A percentile compares a stretch with the other conserved stretches of the same genome.
Conservation (phyloP, 2,113 vertebrate species). For the Notothenia rossii region DNA sequence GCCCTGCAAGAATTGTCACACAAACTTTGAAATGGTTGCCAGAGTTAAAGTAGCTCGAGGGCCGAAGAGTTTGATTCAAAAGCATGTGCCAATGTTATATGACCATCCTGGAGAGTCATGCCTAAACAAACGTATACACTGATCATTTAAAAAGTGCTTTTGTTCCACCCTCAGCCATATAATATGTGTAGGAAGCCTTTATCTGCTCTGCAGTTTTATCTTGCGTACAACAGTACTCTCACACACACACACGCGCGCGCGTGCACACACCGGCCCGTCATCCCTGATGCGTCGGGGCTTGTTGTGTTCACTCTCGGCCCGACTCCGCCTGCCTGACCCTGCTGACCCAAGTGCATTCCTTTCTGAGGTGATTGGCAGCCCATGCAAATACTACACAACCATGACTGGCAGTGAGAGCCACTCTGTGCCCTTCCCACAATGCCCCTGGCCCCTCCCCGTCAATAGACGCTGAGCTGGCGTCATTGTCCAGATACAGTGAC, state of each 20-base stretch:
- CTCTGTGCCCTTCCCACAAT: slow-evolving; percentile 87
- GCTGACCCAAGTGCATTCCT: slow-evolving; percentile 86
- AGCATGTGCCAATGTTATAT: slow-evolving; percentile 24
- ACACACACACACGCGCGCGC: slow-evolving; percentile 7
- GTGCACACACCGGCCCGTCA: slow-evolving; percentile 56
- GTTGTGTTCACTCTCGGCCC: slow-evolving; percentile 83
- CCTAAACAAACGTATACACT: not conserved
- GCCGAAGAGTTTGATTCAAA: slow-evolving; percentile 47
- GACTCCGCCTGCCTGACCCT: slow-evolving; percentile 83
- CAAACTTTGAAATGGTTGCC: slow-evolving; percentile 65
- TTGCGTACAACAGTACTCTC: slow-evolving; percentile 24
- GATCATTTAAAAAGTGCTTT: slow-evolving; percentile 32
- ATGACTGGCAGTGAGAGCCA: slow-evolving; percentile 87
- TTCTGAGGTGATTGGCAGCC: slow-evolving; percentile 87
- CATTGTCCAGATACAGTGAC: slow-evolving; percentile 87
- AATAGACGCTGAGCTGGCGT: slow-evolving; percentile 87
- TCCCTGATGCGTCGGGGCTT: slow-evolving; percentile 76
- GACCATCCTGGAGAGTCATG: slow-evolving; percentile 8
- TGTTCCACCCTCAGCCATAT: slow-evolving; percentile 29
- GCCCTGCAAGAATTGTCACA: slow-evolving; percentile 60
- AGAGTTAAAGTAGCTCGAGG: slow-evolving; percentile 48
- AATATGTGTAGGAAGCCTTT: slow-evolving; percentile 14
- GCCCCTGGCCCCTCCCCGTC: slow-evolving; percentile 86
- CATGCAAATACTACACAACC: slow-evolving; percentile 84
- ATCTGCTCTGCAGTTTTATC: slow-evolving; percentile 50